Evolutionary conservation across 2,113 vertebrate genomes (phyloP).

Genomic region (Pterophyllum scalare): DNA sequence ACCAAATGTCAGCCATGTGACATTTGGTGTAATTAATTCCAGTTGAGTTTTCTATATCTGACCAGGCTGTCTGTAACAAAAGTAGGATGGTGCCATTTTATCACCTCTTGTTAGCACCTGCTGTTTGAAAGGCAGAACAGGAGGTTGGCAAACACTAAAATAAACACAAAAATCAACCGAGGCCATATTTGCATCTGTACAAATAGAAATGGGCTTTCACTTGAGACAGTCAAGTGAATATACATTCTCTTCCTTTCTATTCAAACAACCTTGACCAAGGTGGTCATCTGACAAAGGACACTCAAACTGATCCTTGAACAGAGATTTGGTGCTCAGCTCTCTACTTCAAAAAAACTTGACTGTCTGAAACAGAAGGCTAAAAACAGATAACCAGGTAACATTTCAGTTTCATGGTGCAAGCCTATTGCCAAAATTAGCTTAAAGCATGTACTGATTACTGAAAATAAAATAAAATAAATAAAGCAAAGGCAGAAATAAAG

Average conservation of each 20-base stretch:
- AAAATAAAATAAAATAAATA: not conserved
- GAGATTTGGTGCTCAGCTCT: not conserved
- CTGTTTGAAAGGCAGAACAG: constrained; percentile 31
- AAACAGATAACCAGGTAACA: not conserved
- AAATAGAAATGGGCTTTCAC: not conserved
- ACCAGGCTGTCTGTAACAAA: constrained; percentile 56
- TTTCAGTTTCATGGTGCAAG: not conserved
- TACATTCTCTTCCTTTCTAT: not conserved
- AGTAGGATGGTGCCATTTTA: constrained; percentile 55
- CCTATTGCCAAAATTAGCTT: not conserved
- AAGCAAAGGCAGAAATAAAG: constrained; percentile 41
- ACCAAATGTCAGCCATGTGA: constrained; percentile 72
- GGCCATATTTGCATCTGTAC: not conserved
- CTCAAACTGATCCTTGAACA: not conserved
- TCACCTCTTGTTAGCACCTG: constrained; percentile 59
- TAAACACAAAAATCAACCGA: constrained; percentile 1
- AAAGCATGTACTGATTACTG: constrained; percentile 16
- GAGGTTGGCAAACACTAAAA: constrained; percentile 17
- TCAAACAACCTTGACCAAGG: not conserved
- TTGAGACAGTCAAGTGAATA: not conserved
- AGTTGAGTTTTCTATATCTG: constrained; percentile 77
- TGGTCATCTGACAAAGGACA: not conserved
- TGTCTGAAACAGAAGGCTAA: not conserved
- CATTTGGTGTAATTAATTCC: constrained; percentile 80
- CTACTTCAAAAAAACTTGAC: no score